phyloP scores from a whole-genome alignment of 2,113 vertebrate species.

The Perca flavescens region DNA sequence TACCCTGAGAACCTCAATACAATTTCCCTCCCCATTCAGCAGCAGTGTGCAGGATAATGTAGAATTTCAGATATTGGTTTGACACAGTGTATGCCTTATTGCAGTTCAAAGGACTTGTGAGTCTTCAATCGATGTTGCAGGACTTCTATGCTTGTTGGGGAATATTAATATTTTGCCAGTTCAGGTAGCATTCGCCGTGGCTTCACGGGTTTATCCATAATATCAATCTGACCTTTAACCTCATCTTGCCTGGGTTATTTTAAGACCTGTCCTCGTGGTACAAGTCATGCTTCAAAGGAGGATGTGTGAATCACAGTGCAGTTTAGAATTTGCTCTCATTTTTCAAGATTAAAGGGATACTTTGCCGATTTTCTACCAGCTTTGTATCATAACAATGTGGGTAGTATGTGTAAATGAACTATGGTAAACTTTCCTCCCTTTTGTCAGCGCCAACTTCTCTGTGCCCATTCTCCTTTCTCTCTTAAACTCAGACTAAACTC shows the following conservation, averaged over 20 bases:
- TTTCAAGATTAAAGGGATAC: not conserved
- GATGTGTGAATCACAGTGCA: not conserved
- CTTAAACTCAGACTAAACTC: too few species aligned
- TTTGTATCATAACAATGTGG: too few species aligned
- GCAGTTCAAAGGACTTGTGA: slow-evolving; percentile 11
- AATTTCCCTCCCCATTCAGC: slow-evolving; percentile 30
- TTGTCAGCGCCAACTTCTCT: too few species aligned
- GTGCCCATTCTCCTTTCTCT: too few species aligned
- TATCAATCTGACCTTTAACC: slow-evolving; percentile 42
- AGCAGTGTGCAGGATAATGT: slow-evolving; percentile 11
- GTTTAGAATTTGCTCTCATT: not conserved
- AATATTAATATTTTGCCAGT: slow-evolving; percentile 14
- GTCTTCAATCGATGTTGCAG: not conserved
- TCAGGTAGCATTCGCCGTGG: slow-evolving; percentile 1
- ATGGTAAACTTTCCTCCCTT: too few species aligned
- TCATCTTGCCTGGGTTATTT: slow-evolving; percentile 26
- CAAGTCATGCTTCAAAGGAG: not conserved
- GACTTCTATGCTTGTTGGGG: slow-evolving; percentile 22
- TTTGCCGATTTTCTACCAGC: too few species aligned
- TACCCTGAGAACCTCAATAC: slow-evolving; percentile 34
- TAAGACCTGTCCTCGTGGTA: slow-evolving; percentile 15
- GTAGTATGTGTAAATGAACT: too few species aligned
- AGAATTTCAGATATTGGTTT: slow-evolving; percentile 27
- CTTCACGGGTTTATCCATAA: slow-evolving; percentile 36
- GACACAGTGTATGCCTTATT: slow-evolving; percentile 26